phyloP scores from a whole-genome alignment of 2,113 vertebrate genomes.

The Enhydra lutris region DNA sequence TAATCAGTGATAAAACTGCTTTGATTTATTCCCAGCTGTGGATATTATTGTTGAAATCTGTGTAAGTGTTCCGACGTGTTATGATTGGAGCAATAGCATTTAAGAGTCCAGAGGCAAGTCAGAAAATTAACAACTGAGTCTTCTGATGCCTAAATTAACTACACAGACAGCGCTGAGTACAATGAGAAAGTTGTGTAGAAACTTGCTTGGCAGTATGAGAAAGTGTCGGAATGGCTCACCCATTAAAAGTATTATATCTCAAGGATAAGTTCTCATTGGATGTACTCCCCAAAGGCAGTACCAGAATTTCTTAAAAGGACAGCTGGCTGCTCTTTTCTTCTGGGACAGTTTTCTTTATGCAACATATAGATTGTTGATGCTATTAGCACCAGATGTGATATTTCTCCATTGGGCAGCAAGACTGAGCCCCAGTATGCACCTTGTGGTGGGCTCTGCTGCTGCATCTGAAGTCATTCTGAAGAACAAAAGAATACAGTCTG shows the following conservation, averaged over 20 bases:
- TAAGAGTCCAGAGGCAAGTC: conserved; percentile 80
- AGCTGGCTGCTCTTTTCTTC: conserved; percentile 54
- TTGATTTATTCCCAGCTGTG: conserved; percentile 81
- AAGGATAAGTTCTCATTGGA: conserved; percentile 22
- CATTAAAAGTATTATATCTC: conserved; percentile 55
- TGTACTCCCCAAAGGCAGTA: conserved; percentile 30
- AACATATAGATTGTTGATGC: background rate
- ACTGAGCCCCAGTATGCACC: background rate
- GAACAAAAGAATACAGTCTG: background rate
- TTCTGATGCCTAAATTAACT: conserved; percentile 77
- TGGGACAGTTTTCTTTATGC: conserved; percentile 6
- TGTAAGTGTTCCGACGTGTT: conserved; percentile 75
- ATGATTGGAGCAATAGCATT: conserved; percentile 80
- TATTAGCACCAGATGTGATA: background rate
- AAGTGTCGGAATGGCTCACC: conserved; percentile 55
- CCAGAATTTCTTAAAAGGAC: conserved; percentile 45
- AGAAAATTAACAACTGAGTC: conserved; percentile 77
- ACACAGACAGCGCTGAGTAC: conserved; percentile 69
- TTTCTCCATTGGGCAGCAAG: background rate
- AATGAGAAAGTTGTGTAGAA: conserved; percentile 75
- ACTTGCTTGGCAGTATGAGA: conserved; percentile 72
- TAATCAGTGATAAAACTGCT: conserved; percentile 81
- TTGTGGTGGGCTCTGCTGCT: background rate
- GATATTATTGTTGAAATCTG: conserved; percentile 81
- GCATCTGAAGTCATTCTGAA: background rate